These are phyloP conservation scores for Candoia aspera DNA, from an alignment of 2,113 vertebrate species.

Conservation along the genomic window DNA sequence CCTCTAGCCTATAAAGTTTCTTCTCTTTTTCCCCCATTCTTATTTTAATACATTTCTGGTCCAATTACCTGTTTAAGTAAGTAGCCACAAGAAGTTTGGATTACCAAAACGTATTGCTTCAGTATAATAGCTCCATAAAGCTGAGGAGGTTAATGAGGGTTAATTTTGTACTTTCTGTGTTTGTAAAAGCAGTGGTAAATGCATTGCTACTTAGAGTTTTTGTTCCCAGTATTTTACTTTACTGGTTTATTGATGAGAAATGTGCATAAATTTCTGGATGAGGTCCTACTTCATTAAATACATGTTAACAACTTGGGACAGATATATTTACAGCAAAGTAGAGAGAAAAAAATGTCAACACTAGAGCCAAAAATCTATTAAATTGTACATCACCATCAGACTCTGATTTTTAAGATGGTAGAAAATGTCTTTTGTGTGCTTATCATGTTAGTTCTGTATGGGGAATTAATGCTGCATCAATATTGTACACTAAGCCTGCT, in stretches of 20 bases:
- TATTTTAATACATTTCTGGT: constrained; percentile 7
- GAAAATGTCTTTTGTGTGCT: no score
- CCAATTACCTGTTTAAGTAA: not conserved
- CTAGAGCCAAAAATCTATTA: not conserved
- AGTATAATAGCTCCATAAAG: not conserved
- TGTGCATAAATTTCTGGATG: not conserved
- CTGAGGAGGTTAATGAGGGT: constrained; percentile 8
- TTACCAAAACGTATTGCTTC: not conserved
- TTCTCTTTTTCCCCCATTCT: constrained; percentile 7
- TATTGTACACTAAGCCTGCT: not conserved
- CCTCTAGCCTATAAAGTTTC: not conserved
- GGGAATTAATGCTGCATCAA: not conserved
- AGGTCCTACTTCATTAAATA: not conserved
- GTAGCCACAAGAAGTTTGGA: constrained; percentile 6
- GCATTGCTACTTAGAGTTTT: not conserved
- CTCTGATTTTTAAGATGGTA: not conserved
- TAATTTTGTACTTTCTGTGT: not conserved
- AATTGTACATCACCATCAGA: not conserved
- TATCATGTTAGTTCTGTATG: not conserved
- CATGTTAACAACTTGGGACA: not conserved
- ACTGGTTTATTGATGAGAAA: not conserved
- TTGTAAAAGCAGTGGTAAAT: not conserved
- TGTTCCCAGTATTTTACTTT: not conserved
- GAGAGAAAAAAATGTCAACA: not conserved
- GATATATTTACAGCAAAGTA: not conserved